A percentile compares a stretch with the other conserved stretches of the same genome.
These are phyloP conservation scores for Papilio protenor DNA, from an alignment of 2,888 invertebrate species.

Conservation along the genomic window DNA sequence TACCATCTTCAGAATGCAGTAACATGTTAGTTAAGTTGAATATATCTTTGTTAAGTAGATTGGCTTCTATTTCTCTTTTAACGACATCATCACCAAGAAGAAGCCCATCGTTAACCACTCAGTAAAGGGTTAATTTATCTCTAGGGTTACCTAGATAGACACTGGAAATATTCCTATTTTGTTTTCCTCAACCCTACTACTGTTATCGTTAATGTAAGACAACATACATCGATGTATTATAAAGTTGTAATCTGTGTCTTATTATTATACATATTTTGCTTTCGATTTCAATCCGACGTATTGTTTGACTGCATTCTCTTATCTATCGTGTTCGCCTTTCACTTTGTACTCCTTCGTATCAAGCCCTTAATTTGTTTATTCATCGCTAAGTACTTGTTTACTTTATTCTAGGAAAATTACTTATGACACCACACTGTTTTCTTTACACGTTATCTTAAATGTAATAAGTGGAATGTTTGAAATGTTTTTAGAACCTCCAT, in stretches of 20 bases:
- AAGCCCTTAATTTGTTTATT: slow-evolving; percentile 23
- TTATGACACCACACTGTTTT: slow-evolving; percentile 8
- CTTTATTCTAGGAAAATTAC: slow-evolving; percentile 32
- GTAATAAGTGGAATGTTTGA: not conserved
- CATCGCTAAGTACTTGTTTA: slow-evolving; percentile 15
- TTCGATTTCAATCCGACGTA: slow-evolving; percentile 26
- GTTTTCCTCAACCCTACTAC: not conserved
- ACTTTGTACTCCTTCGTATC: slow-evolving; percentile 10
- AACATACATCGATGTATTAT: not conserved
- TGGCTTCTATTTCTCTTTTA: no score
- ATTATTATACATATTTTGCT: not conserved
- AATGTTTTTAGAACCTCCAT: slow-evolving; percentile 2
- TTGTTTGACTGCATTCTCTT: slow-evolving; percentile 14
- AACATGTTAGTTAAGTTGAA: no score
- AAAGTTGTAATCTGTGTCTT: not conserved
- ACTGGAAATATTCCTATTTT: not conserved
- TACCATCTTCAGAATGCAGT: no score
- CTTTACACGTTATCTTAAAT: slow-evolving; percentile 5
- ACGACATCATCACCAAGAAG: no score
- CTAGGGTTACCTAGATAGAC: no score
- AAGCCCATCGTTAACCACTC: no score
- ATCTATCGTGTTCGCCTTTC: slow-evolving; percentile 18
- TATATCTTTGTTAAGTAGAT: no score
- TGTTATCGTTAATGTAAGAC: not conserved
- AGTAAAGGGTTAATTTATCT: no score